These are phyloP conservation scores for Nibea albiflora DNA, from an alignment of 2,113 vertebrate species.

Conservation along the genomic window DNA sequence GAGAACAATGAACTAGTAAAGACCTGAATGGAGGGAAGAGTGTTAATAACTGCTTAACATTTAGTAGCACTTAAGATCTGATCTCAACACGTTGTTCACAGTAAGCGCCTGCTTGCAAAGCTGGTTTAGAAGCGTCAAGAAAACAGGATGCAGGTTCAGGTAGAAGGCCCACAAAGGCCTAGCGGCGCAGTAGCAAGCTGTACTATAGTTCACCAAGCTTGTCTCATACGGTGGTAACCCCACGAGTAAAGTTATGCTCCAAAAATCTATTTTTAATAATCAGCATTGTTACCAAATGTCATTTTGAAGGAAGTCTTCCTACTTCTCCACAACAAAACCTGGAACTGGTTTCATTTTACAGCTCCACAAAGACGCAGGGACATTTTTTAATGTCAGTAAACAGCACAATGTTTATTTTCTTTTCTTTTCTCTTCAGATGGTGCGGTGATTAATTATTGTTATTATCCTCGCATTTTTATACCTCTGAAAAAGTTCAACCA, in stretches of 20 bases:
- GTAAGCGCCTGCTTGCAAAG: neutral
- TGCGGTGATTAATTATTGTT: too few species aligned
- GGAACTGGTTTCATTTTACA: neutral
- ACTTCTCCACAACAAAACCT: neutral
- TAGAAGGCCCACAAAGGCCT: too few species aligned
- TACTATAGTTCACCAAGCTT: neutral
- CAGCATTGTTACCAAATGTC: neutral
- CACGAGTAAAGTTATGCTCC: too few species aligned
- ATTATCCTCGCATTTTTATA: too few species aligned
- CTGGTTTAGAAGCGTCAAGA: neutral
- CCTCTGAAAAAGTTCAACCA: neutral
- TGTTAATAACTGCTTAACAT: slow-evolving; percentile 25
- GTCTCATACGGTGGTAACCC: too few species aligned
- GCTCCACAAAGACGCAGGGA: neutral
- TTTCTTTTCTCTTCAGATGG: too few species aligned
- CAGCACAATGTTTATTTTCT: too few species aligned
- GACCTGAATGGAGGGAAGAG: slow-evolving; percentile 35
- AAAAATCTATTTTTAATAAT: too few species aligned
- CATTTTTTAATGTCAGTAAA: neutral
- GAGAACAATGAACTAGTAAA: slow-evolving; percentile 50
- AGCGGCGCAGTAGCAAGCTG: too few species aligned
- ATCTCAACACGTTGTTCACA: neutral
- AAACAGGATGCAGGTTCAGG: neutral
- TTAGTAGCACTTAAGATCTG: slow-evolving; percentile 16
- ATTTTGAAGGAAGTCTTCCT: neutral